Conservation (phyloP, 2,113 vertebrate genomes). For the Ptyas mucosa region DNA sequence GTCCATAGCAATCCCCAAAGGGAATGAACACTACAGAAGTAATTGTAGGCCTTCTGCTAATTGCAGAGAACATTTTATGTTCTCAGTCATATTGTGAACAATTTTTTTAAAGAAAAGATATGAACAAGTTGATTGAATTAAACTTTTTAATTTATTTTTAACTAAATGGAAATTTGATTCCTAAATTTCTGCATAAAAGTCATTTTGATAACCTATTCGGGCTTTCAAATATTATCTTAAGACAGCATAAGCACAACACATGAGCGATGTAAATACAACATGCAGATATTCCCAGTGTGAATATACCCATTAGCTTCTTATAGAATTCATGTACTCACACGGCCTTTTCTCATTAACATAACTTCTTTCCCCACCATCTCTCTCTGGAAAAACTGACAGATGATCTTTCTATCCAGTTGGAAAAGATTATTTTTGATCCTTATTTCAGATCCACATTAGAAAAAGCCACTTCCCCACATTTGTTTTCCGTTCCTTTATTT, state of each 20-base stretch:
- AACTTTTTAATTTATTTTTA: background rate
- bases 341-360: background rate
- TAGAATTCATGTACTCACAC: background rate
- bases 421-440: background rate
- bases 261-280: background rate
- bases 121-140: background rate
- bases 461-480: background rate
- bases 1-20: background rate
- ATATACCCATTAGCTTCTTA: background rate
- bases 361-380: background rate
- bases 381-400: background rate
- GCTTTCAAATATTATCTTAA: background rate
- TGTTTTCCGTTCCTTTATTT: too few relatives aligned
- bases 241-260: background rate
- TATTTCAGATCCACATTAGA: background rate
- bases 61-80: background rate
- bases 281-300: background rate
- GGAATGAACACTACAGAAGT: background rate
- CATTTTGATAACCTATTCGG: background rate
- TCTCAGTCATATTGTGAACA: background rate
- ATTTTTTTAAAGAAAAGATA: background rate
- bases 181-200: background rate
- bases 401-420: background rate
- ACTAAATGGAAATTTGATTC: background rate
- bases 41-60: background rate